Evolutionary conservation across 2,888 invertebrate species (phyloP).

Genomic region (Lomographa bimaculata): DNA sequence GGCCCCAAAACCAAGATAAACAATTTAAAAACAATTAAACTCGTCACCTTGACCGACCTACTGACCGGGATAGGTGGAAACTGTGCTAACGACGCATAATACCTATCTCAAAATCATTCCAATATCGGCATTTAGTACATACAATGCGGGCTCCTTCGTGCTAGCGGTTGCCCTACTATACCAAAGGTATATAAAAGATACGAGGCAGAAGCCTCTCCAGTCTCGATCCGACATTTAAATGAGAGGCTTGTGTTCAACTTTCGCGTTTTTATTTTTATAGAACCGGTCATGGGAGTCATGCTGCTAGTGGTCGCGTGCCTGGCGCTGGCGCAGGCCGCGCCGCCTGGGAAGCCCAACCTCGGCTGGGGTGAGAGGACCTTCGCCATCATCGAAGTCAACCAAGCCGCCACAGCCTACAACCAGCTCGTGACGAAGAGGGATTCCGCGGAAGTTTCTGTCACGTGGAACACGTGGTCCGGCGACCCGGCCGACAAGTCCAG

Average conservation of each 20-base stretch:
- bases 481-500: constrained; percentile 65
- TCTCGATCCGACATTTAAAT: constrained; percentile 59
- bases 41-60: constrained; percentile 71
- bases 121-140: constrained; percentile 35
- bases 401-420: constrained; percentile 78
- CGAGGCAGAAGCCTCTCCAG: constrained; percentile 62
- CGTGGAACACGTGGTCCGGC: constrained; percentile 78
- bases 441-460: constrained; percentile 72
- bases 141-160: constrained; percentile 59
- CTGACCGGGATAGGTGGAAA: constrained; percentile 68
- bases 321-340: constrained; percentile 49
- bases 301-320: constrained; percentile 52
- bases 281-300: constrained; percentile 66
- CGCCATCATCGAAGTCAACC: constrained; percentile 76
- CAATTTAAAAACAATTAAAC: constrained; percentile 61
- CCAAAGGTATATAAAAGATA: constrained; percentile 73
- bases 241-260: constrained; percentile 55
- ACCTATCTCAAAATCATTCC: constrained; percentile 68
- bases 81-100: constrained; percentile 76
- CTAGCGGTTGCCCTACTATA: constrained; percentile 81
- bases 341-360: constrained; percentile 70
- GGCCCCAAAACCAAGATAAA: constrained; percentile 42
- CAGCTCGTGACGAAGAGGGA: constrained; percentile 69
- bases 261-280: constrained; percentile 65
- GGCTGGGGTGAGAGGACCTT: constrained; percentile 78